Percentiles rank a stretch among this genome's conserved stretches.
Evolutionary conservation across 37 sponge, comb jelly and placozoan genomes (phyloP).

Genomic region (Corticium candelabrum): DNA sequence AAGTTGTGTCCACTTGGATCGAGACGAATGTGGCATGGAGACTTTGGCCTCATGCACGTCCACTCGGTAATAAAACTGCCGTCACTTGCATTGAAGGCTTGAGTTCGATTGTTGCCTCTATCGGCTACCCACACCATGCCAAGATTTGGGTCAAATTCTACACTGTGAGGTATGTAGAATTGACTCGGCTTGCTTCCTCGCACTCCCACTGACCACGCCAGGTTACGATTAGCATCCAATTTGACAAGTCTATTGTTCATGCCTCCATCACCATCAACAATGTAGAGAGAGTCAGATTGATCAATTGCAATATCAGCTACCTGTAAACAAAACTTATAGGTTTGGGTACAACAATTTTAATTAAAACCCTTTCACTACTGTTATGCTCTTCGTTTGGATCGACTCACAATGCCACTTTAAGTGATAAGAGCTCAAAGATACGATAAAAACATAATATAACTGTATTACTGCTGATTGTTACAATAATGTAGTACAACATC

Average conservation of each 20-base stretch:
- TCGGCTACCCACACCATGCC: background rate
- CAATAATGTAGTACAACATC: too few relatives aligned
- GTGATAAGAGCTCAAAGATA: too few relatives aligned
- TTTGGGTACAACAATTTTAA: too few relatives aligned
- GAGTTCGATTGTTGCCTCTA: background rate
- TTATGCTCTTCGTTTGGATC: too few relatives aligned
- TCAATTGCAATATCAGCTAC: background rate
- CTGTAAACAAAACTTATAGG: too few relatives aligned
- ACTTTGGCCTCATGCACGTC: slow-evolving; percentile 2
- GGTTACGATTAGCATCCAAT: background rate
- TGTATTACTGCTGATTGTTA: too few relatives aligned
- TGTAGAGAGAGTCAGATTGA: background rate
- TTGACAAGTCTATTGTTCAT: background rate
- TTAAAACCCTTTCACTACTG: too few relatives aligned
- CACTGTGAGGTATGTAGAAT: slow-evolving; percentile 5
- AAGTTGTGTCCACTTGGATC: background rate
- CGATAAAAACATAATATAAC: too few relatives aligned
- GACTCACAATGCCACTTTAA: too few relatives aligned
- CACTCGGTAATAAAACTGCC: background rate
- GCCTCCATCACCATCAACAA: slow-evolving; percentile 9
- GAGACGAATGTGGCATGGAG: background rate
- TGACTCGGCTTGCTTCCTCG: background rate
- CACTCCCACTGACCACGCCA: background rate
- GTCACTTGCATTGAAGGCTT: background rate
- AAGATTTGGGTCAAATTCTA: background rate